Base-by-base conservation (phyloP, 2,888 invertebrate species). In the Tanytarsus gracilentus region DNA sequence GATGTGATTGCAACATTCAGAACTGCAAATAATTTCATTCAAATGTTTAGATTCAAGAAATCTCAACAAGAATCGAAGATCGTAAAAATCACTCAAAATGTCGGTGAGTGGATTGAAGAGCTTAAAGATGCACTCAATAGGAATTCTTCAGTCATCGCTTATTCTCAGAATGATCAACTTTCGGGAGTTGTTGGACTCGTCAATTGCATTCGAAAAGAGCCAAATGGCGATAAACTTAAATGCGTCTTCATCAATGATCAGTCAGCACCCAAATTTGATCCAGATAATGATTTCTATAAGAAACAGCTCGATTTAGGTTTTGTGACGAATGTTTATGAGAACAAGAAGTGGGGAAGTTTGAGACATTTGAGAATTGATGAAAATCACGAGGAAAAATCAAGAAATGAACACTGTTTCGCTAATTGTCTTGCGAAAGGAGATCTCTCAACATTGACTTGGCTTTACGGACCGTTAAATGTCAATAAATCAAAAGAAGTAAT, bases 131-230 rank as follows among this genome's bases (percentile, higher is more conserved):
- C 67, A 0, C 62, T 72, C 1, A 26, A 70, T 0, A 55, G 62
- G 21, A 66, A 64, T 7, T 30, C 23, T 40, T 14, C n/a, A 5
- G 66, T 85, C 1, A 75, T 87, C 1, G 69, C 94, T 1, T 80
- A 87, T 16, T 76, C 82, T 1, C 80, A 85, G 69, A 79, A 82
- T 64, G 82, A 85, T 59, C 76, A 78, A 2, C 74, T 82, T 7
- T 88, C 80, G 68, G 98, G 98, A 11, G 76, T 94, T 1, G 70
- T 93, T 23, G 97, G 97, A 14, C 73, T 96, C 59, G 82, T 89
- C 0, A 93, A 93, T 66, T 95, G 95, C 71, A 70, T 97, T 25
- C 78, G 86, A 62, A 84, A 79, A 66, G 94, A 95, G 68, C 83
- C 85, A 1, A 85, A 86, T 64, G 86, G 88, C 49, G 78, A 80